Percentiles rank a stretch among this genome's conserved stretches.
Conservation (phyloP, 2,888 invertebrate genomes). For the Thereva nobilitata region DNA sequence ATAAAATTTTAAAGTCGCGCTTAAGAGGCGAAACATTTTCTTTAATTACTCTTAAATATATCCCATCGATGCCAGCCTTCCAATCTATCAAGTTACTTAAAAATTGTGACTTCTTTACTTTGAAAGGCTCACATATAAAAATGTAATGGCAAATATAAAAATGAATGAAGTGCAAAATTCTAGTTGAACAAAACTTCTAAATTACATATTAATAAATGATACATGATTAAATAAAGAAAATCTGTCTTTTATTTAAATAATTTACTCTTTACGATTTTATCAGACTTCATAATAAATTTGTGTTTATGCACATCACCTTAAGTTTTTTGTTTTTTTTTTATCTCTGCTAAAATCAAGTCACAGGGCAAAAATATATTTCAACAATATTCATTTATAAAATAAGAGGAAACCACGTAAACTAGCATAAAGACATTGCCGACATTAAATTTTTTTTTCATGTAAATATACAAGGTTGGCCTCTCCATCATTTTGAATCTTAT, state of each 20-base stretch:
- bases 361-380: slow-evolving; percentile 16
- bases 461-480: slow-evolving; percentile 34
- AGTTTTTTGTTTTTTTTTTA: slow-evolving; percentile 21
- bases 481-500: slow-evolving; percentile 24
- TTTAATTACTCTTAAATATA: no score
- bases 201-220: no score
- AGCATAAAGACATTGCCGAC: slow-evolving; percentile 19
- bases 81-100: no score
- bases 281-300: slow-evolving; percentile 37
- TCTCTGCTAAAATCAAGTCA: slow-evolving; percentile 1
- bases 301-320: slow-evolving; percentile 12
- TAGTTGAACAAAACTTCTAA: not conserved
- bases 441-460: slow-evolving; percentile 12
- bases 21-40: no score
- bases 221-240: slow-evolving; percentile 14
- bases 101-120: no score
- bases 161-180: not conserved
- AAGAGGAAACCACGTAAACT: slow-evolving; percentile 13
- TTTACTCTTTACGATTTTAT: slow-evolving; percentile 38
- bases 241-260: slow-evolving; percentile 51
- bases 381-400: slow-evolving; percentile 11
- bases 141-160: no score
- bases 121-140: no score
- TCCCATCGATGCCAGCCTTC: no score
- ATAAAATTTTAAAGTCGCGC: no score